Evolutionary conservation across 2,888 invertebrate species (phyloP).

Genomic region (Melanostoma scalare): DNA sequence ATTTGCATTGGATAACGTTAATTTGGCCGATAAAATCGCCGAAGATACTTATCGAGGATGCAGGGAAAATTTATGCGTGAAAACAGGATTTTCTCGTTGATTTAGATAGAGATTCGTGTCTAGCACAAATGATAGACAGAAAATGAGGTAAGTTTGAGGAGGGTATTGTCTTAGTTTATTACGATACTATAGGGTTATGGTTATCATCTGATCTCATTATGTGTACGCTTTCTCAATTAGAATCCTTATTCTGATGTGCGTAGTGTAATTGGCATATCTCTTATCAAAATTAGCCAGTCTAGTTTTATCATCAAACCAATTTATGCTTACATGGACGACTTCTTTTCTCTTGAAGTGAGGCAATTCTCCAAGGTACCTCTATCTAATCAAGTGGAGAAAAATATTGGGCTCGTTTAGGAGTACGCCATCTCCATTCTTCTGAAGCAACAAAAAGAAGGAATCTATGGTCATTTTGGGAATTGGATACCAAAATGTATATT

Average conservation of each 20-base stretch:
- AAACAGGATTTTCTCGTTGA: constrained; percentile 32
- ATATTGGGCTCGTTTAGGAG: too few species aligned
- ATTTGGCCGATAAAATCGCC: constrained; percentile 41
- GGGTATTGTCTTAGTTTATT: constrained; percentile 12
- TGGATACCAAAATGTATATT: not conserved
- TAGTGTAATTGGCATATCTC: not conserved
- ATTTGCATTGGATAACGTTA: constrained; percentile 31
- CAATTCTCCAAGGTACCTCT: too few species aligned
- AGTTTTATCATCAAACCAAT: too few species aligned
- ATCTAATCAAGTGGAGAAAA: too few species aligned
- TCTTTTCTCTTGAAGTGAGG: too few species aligned
- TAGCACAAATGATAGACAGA: not conserved
- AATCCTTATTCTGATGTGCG: constrained; percentile 11
- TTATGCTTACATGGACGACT: too few species aligned
- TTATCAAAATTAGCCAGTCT: too few species aligned
- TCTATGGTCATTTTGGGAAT: not conserved
- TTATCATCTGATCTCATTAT: constrained; percentile 16
- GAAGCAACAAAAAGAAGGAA: not conserved
- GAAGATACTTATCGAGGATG: constrained; percentile 21
- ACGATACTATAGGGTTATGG: not conserved
- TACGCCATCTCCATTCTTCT: too few species aligned
- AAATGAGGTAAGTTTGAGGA: not conserved
- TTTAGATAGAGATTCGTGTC: constrained; percentile 1
- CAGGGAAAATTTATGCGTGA: not conserved
- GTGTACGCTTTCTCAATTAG: constrained; percentile 21